Conservation (phyloP, 2,888 invertebrate genomes). For the Pristionchus exspectatus region DNA sequence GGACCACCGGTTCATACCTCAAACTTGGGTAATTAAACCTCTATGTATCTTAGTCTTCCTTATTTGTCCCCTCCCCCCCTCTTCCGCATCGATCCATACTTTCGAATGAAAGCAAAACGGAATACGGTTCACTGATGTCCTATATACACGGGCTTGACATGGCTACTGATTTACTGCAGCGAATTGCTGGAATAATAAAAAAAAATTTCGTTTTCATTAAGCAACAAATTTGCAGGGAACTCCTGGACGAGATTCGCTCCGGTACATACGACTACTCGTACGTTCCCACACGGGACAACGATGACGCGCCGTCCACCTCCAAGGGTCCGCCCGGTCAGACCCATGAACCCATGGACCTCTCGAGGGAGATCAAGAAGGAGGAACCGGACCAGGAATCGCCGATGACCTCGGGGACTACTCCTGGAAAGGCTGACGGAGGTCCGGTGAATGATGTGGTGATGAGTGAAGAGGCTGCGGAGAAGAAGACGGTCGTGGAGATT, state of each 20-base stretch:
- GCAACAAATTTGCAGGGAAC: background rate
- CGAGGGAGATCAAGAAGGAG: background rate
- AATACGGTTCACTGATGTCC: too few relatives aligned
- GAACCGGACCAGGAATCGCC: background rate
- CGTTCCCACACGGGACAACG: background rate
- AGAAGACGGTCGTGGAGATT: background rate
- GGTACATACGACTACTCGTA: background rate
- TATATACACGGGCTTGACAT: too few relatives aligned
- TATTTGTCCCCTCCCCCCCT: too few relatives aligned
- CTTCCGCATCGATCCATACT: too few relatives aligned
- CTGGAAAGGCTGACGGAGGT: background rate
- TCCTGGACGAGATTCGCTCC: background rate
- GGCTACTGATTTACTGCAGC: too few relatives aligned
- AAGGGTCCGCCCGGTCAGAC: background rate
- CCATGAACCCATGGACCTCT: background rate
- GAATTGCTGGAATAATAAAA: too few relatives aligned
- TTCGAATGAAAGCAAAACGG: too few relatives aligned
- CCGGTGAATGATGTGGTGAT: background rate
- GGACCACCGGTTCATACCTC: too few relatives aligned
- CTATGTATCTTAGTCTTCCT: too few relatives aligned
- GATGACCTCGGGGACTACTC: too few relatives aligned
- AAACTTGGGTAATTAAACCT: too few relatives aligned
- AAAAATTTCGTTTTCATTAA: too few relatives aligned
- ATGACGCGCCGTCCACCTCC: background rate
- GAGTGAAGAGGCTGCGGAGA: background rate